Percentiles rank a stretch among this genome's conserved stretches.
Conservation (phyloP, 2,797 vertebrate species). For the Streptopelia turtur region DNA sequence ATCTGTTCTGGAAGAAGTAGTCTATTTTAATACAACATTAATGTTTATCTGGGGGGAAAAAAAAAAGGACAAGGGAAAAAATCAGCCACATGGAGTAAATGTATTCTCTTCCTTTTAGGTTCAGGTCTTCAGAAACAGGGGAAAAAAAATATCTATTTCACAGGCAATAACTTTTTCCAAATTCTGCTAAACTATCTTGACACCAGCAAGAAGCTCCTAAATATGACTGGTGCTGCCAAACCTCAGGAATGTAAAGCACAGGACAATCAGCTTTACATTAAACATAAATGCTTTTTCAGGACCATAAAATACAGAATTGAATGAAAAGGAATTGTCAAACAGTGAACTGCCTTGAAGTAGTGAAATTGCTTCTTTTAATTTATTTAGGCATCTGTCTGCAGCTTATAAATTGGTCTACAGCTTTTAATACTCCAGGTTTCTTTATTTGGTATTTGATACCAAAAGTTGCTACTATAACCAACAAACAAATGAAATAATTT, state of each 20-base stretch:
- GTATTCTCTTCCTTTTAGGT: background rate
- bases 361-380: background rate
- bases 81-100: background rate
- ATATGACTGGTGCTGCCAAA: background rate
- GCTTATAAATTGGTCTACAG: background rate
- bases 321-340: background rate
- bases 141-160: background rate
- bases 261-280: background rate
- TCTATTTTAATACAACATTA: background rate
- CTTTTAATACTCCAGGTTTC: background rate
- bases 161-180: background rate
- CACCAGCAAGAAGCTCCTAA: background rate
- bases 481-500: background rate
- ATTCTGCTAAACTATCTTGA: background rate
- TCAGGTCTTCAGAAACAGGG: background rate
- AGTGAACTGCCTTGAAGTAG: background rate
- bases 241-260: background rate
- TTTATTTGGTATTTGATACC: background rate
- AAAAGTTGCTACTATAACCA: background rate
- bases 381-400: background rate
- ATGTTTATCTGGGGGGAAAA: background rate
- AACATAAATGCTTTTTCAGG: background rate
- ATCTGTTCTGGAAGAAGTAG: background rate
- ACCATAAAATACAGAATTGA: background rate
- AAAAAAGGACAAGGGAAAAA: background rate